Evolutionary conservation across 2,797 vertebrate genomes (phyloP), one percentile per base, ranked within the genome.

Genomic region (Poeciliopsis paucimaculata): DNA sequence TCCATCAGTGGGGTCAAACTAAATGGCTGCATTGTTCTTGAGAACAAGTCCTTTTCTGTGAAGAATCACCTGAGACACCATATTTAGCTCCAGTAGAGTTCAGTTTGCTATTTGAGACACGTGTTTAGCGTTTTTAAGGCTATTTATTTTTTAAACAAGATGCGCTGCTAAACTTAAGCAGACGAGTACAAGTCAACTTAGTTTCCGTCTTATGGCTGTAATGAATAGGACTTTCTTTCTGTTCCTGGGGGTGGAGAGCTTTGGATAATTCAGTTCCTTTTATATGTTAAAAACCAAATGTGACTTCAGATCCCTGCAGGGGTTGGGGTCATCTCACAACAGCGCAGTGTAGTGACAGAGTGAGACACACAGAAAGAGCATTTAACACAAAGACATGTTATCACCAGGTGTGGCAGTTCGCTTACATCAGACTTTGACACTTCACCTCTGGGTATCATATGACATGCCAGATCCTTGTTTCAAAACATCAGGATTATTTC

Each of bases 381-480:
- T 68, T 11, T 41, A 39, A 41, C 64, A 68, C 64, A 2, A 84
- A 85, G 77, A 80, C 55, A 26, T 31, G 78, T 79, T 78, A 41
- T 47, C 74, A 31, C 64, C 70, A 72, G 82, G 79, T 74, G 85
- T 72, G 82, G 70, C 36, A 7, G 36, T 64, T 80, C 73, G 49
- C 77, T 84, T 66, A 73, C 51, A 70, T 68, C 77, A 86, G 46
- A 87, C 75, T 82, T 82, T 82, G 53, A 84, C 74, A 12, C 43
- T 36, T 62, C 4, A 3, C 20, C 18, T 46, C 39, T 72, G 72
- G 15, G 45, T 70, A 76, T 23, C 62, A 41, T 49, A 62, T 72
- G 13, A 80, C 49, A 26, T 43, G n/a, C 47, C 43, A 77, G 66
- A 55, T 20, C 12, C 39, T 68, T 4, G 0, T 18, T 70, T 41